These are phyloP conservation scores for Heliocidaris tuberculata DNA, from an alignment of 35 echinoderm and acorn worm species.

Conservation along the genomic window DNA sequence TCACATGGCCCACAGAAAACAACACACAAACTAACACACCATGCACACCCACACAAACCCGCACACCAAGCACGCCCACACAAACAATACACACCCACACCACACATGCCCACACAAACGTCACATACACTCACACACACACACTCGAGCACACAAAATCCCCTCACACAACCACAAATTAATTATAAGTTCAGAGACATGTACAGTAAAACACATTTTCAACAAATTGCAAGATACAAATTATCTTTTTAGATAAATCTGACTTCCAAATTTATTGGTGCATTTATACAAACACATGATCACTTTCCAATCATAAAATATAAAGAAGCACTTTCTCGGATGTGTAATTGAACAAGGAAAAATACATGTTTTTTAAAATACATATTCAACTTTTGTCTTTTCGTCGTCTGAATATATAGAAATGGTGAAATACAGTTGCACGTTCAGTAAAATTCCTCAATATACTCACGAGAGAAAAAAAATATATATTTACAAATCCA, in stretches of 20 bases:
- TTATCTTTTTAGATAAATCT: not conserved
- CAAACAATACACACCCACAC: not conserved
- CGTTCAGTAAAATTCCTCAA: too few relatives aligned
- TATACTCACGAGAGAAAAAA: too few relatives aligned
- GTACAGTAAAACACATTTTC: not conserved
- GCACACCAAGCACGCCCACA: not conserved
- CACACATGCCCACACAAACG: not conserved
- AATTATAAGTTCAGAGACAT: too few relatives aligned
- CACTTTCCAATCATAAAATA: conserved; percentile 12
- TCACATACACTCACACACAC: too few relatives aligned
- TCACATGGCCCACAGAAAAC: too few relatives aligned
- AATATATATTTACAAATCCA: too few relatives aligned
- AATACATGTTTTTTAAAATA: too few relatives aligned
- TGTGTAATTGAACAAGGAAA: too few relatives aligned
- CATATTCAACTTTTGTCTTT: too few relatives aligned
- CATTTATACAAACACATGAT: conserved; percentile 1
- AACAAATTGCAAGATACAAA: not conserved
- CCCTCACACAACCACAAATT: not conserved
- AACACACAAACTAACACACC: not conserved
- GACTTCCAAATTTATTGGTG: conserved; percentile 21
- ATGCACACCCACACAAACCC: not conserved
- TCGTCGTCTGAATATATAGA: too few relatives aligned
- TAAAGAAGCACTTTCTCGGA: not conserved
- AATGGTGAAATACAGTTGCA: too few relatives aligned
- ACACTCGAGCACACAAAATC: not conserved